Conservation (phyloP, 2,888 invertebrate species). For the Eupelmus urozonus region DNA sequence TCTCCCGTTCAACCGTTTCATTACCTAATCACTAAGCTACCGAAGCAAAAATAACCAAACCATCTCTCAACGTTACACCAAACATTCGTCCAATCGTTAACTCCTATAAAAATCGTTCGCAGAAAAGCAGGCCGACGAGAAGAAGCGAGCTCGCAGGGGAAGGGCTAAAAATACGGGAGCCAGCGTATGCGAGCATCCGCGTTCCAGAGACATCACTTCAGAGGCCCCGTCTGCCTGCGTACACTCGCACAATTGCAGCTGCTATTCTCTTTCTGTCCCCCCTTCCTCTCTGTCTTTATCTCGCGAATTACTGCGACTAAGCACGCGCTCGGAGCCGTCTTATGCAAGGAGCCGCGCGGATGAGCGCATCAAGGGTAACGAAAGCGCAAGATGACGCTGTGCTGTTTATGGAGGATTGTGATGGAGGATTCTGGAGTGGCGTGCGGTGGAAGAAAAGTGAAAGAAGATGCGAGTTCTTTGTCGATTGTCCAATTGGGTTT, state of each 20-base stretch:
- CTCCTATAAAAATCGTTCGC: too few relatives aligned
- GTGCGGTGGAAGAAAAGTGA: too few relatives aligned
- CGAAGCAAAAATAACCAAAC: too few relatives aligned
- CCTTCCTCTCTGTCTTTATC: conserved; percentile 16
- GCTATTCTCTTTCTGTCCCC: conserved; percentile 4
- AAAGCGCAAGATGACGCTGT: background rate
- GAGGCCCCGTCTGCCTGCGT: background rate
- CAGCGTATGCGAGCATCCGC: conserved; percentile 65
- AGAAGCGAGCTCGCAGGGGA: background rate
- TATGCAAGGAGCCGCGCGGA: conserved; percentile 20
- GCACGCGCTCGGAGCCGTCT: conserved; percentile 4
- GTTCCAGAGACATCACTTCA: conserved; percentile 62
- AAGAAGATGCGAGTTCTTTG: background rate
- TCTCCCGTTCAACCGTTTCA: too few relatives aligned
- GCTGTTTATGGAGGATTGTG: background rate
- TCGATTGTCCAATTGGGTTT: too few relatives aligned
- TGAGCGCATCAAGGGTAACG: conserved; percentile 15
- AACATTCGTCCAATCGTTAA: too few relatives aligned
- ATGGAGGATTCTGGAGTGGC: too few relatives aligned
- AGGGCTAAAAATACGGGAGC: conserved; percentile 32
- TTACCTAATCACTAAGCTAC: too few relatives aligned
- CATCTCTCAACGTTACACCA: too few relatives aligned
- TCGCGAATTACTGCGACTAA: conserved; percentile 29
- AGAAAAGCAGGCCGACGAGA: background rate
- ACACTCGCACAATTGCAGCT: conserved; percentile 23